Evolutionary conservation across 30 jellyfish, hydroid and myxozoan species (phyloP).

Genomic region (Sanderia malayensis): DNA sequence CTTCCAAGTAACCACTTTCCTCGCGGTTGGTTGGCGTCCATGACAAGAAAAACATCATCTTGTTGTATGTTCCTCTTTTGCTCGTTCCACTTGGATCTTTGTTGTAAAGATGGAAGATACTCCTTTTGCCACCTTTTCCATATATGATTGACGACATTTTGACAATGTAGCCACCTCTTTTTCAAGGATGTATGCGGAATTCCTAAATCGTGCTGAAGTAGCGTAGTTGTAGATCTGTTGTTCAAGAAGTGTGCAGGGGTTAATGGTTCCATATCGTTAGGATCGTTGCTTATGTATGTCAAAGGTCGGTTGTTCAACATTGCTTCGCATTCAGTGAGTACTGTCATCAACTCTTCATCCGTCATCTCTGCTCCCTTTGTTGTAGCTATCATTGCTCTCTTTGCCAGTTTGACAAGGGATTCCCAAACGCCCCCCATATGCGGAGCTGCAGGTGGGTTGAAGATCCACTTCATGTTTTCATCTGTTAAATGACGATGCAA

Average conservation of each 20-base stretch:
- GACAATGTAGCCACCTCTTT: constrained; percentile 40
- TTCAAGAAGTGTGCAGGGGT: constrained; percentile 50
- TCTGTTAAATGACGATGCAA: constrained; percentile 28
- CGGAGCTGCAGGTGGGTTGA: constrained; percentile 61
- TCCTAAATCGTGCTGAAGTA: constrained; percentile 22
- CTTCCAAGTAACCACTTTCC: constrained; percentile 34
- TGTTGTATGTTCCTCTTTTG: background rate
- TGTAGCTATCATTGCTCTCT: constrained; percentile 39
- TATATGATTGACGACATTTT: constrained; percentile 20
- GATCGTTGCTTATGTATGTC: constrained; percentile 28
- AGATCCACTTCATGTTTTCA: constrained; percentile 51
- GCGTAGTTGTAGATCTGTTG: constrained; percentile 5
- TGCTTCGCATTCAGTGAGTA: constrained; percentile 32
- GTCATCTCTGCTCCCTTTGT: constrained; percentile 23
- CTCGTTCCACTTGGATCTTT: constrained; percentile 31
- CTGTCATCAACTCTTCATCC: constrained; percentile 52
- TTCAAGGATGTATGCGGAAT: constrained; percentile 17
- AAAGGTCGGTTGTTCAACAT: constrained; percentile 46
- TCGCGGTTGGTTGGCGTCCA: constrained; percentile 10
- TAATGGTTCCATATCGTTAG: constrained; percentile 32
- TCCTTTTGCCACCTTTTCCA: constrained; percentile 42
- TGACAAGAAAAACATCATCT: constrained; percentile 37
- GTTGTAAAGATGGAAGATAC: constrained; percentile 16
- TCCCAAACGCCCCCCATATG: constrained; percentile 51
- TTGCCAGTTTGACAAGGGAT: constrained; percentile 37